Conservation (phyloP, 53 echinoderm and acorn worm genomes). For the Temnopleurus reevesii region DNA sequence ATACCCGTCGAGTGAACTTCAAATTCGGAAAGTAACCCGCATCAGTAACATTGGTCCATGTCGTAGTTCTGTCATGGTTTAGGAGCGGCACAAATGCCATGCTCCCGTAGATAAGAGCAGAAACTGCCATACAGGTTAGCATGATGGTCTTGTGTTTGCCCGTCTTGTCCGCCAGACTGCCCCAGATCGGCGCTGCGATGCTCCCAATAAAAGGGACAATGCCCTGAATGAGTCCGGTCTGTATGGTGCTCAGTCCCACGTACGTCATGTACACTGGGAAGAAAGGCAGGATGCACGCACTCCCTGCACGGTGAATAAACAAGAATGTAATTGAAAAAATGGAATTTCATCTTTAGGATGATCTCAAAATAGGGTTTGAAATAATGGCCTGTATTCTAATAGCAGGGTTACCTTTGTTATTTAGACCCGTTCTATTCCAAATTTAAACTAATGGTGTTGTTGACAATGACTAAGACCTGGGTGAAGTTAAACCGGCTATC, state of each 20-base stretch:
- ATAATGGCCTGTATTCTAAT: too few relatives aligned
- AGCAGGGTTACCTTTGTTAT: too few relatives aligned
- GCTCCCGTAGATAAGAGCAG: constrained; percentile 12
- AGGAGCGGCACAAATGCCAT: not conserved
- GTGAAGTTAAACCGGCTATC: too few relatives aligned
- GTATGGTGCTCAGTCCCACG: constrained; percentile 75
- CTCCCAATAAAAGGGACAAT: constrained; percentile 71
- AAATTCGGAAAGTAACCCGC: not conserved
- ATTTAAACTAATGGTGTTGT: not conserved
- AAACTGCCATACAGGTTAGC: constrained; percentile 22
- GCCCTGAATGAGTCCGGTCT: constrained; percentile 84
- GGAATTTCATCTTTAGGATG: too few relatives aligned
- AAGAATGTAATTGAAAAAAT: not conserved
- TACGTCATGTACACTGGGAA: constrained; percentile 89
- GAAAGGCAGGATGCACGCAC: constrained; percentile 74
- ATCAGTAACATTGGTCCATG: not conserved
- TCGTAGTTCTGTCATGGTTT: not conserved
- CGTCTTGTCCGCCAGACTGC: constrained; percentile 82
- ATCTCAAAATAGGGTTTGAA: too few relatives aligned
- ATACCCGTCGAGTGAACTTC: not conserved
- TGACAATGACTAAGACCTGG: not conserved
- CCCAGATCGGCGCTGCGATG: constrained; percentile 74
- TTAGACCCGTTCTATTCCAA: too few relatives aligned
- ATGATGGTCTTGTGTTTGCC: constrained; percentile 78
- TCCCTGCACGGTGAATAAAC: constrained; percentile 59